These are phyloP conservation scores for Pollachius pollachius DNA, from an alignment of 2,113 vertebrate genomes.

Conservation along the genomic window DNA sequence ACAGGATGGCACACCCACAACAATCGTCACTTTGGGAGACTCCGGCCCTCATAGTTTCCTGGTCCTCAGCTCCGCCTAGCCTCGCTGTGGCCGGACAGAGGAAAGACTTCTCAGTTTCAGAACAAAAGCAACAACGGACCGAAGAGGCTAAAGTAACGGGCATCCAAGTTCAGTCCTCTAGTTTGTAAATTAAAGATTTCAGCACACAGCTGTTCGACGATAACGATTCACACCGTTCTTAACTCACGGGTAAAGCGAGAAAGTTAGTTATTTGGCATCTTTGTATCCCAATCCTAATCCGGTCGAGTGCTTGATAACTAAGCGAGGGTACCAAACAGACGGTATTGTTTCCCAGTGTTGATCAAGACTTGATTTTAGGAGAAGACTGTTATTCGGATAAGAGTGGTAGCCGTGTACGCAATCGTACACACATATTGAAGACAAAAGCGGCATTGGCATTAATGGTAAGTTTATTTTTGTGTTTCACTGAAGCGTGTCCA, in stretches of 20 bases:
- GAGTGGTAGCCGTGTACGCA: not conserved
- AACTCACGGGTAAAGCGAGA: constrained; percentile 49
- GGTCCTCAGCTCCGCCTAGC: constrained; percentile 73
- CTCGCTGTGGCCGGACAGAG: constrained; percentile 75
- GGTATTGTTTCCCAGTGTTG: constrained; percentile 52
- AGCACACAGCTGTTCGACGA: not conserved
- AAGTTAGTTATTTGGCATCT: constrained; percentile 63
- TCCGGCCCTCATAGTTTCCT: constrained; percentile 53
- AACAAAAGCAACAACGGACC: constrained; percentile 75
- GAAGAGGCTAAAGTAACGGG: constrained; percentile 37
- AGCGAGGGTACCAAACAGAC: constrained; percentile 61
- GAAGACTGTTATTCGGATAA: constrained; percentile 12
- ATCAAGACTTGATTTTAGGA: constrained; percentile 46
- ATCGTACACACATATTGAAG: not conserved
- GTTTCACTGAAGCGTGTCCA: constrained; percentile 66
- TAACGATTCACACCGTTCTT: not conserved
- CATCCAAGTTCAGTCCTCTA: constrained; percentile 10
- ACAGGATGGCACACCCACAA: constrained; percentile 63
- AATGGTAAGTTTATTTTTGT: constrained; percentile 73
- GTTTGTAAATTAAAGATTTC: not conserved
- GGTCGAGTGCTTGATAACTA: constrained; percentile 54
- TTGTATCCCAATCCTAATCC: constrained; percentile 55
- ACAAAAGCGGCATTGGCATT: constrained; percentile 33
- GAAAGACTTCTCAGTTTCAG: constrained; percentile 74
- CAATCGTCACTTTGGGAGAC: constrained; percentile 58